phyloP scores from a whole-genome alignment of 2,797 vertebrate species.

The Alfaro cultratus region DNA sequence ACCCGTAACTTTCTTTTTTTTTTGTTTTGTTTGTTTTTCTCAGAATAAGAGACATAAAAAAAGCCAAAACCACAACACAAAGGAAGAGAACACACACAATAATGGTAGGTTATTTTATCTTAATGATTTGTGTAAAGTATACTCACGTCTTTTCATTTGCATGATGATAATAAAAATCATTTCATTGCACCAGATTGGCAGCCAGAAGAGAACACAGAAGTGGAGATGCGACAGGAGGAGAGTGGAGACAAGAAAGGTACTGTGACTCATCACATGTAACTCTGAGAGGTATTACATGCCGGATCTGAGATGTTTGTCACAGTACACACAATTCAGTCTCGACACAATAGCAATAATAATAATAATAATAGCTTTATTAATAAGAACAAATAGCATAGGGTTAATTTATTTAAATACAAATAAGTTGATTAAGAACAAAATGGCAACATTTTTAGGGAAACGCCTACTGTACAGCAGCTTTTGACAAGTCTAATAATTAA shows the following conservation, averaged over 20 bases:
- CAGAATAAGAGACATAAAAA: constrained; percentile 30
- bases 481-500: not conserved
- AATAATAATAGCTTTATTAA: not conserved
- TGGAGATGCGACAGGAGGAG: not conserved
- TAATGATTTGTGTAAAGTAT: not conserved
- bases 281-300: constrained; percentile 5
- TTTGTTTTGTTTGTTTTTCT: not conserved
- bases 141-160: not conserved
- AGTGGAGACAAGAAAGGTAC: constrained; percentile 39
- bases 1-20: not conserved
- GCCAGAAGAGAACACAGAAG: constrained; percentile 4
- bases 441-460: not conserved
- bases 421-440: not conserved
- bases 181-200: constrained; percentile 29
- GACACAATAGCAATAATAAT: not conserved
- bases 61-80: constrained; percentile 28
- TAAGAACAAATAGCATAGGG: not conserved
- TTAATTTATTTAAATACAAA: not conserved
- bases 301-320: not conserved
- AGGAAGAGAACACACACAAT: constrained; percentile 4
- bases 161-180: not conserved
- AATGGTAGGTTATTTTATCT: constrained; percentile 33
- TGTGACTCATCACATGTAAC: not conserved
- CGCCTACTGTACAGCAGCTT: not conserved
- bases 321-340: not conserved